These are phyloP conservation scores for Phaetusa simplex DNA, from an alignment of 2,113 vertebrate genomes.

Conservation along the genomic window DNA sequence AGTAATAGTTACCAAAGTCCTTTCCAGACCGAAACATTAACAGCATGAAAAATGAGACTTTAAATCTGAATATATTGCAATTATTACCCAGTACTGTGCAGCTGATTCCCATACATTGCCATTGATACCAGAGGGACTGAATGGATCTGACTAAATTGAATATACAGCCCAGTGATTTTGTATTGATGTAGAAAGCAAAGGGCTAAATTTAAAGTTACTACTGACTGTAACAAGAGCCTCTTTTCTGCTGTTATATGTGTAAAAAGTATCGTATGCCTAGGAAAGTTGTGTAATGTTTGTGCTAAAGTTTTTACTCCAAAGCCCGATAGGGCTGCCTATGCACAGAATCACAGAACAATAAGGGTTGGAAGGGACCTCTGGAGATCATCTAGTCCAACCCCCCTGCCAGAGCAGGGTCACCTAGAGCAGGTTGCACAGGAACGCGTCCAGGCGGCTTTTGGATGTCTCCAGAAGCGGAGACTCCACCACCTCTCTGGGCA, in stretches of 20 bases:
- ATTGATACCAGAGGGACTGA: not conserved
- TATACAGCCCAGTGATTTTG: not conserved
- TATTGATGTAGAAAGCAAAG: not conserved
- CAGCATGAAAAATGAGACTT: not conserved
- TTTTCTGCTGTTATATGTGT: not conserved
- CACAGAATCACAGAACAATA: no score
- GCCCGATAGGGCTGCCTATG: not conserved
- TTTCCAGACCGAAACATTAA: not conserved
- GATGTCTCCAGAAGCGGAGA: no score
- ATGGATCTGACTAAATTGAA: not conserved
- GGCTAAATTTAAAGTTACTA: not conserved
- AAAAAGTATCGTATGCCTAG: not conserved
- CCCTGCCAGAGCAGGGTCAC: no score
- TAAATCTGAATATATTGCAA: not conserved
- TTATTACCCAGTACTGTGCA: not conserved
- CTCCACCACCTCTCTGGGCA: no score
- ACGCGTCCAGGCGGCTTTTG: no score
- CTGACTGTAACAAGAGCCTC: not conserved
- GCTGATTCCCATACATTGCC: not conserved
- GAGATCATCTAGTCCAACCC: no score
- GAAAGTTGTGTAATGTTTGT: not conserved
- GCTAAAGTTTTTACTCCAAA: not conserved
- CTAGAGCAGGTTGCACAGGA: no score
- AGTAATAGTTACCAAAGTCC: not conserved
- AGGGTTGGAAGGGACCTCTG: no score